A percentile compares a stretch with the other conserved stretches of the same genome.
Evolutionary conservation across 2,797 vertebrate species (phyloP).

Genomic region (Caiman crocodilus): DNA sequence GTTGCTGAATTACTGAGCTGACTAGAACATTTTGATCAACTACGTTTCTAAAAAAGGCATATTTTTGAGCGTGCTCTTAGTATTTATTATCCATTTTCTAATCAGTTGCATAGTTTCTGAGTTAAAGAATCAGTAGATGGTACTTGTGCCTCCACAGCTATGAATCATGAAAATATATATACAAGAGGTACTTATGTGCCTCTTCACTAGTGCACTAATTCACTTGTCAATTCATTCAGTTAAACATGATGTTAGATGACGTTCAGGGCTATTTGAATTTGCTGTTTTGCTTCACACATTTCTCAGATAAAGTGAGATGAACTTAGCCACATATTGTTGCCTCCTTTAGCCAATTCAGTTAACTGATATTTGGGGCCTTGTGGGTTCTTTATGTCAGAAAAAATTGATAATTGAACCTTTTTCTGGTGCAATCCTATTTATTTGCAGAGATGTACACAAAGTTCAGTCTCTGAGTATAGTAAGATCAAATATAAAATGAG

Average conservation of each 20-base stretch:
- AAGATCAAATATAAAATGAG: conserved; percentile 17
- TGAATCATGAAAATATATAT: conserved; percentile 50
- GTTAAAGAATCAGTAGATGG: conserved; percentile 52
- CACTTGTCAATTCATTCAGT: conserved; percentile 27
- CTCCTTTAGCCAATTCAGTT: background rate
- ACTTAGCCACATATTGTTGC: background rate
- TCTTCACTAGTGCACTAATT: background rate
- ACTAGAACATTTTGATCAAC: conserved; percentile 39
- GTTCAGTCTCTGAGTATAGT: background rate
- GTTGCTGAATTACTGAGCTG: conserved; percentile 50
- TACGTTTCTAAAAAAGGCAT: background rate
- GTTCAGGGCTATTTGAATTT: background rate
- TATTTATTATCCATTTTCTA: conserved; percentile 41
- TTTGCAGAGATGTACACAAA: background rate
- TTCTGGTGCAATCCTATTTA: conserved; percentile 13
- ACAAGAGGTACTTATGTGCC: background rate
- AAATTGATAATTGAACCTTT: conserved; percentile 12
- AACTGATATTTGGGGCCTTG: background rate
- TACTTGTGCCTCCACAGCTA: conserved; percentile 27
- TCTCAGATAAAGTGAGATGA: conserved; percentile 20
- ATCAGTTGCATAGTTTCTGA: background rate
- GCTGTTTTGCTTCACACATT: conserved; percentile 3
- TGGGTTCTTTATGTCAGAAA: background rate
- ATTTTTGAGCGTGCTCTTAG: background rate
- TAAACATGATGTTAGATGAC: conserved; percentile 24